These are phyloP conservation scores for Cryptotis parvus DNA, from an alignment of 2,113 vertebrate genomes.

Conservation along the genomic window DNA sequence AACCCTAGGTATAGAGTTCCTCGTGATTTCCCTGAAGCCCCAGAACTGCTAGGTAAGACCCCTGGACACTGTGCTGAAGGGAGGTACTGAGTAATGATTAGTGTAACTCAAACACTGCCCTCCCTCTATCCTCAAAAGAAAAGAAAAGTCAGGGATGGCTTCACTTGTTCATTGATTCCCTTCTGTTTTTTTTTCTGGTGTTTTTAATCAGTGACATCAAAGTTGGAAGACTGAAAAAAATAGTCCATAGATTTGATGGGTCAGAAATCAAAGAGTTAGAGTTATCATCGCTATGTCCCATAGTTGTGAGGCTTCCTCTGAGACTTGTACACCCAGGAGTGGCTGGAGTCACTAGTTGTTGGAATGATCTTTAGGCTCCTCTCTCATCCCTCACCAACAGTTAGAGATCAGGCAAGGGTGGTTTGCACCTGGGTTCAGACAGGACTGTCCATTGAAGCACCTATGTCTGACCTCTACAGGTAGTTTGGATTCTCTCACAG, in stretches of 20 bases:
- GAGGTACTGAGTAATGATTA: too few species aligned
- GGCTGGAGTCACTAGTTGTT: background rate
- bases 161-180: background rate
- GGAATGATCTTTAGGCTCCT: background rate
- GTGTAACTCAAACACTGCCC: too few species aligned
- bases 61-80: too few species aligned
- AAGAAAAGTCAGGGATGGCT: background rate
- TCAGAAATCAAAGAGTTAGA: background rate
- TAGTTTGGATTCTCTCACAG: background rate
- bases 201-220: background rate
- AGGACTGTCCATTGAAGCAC: background rate
- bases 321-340: background rate
- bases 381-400: background rate
- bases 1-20: too few species aligned
- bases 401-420: too few species aligned
- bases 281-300: background rate
- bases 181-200: constrained; percentile 1
- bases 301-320: background rate
- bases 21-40: too few species aligned
- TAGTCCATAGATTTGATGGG: background rate
- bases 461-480: background rate
- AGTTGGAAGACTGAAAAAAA: background rate
- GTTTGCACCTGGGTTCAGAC: background rate
- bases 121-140: too few species aligned
- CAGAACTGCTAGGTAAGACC: too few species aligned